These are phyloP conservation scores for Channa maculata DNA, from an alignment of 2,113 vertebrate species.

Conservation along the genomic window DNA sequence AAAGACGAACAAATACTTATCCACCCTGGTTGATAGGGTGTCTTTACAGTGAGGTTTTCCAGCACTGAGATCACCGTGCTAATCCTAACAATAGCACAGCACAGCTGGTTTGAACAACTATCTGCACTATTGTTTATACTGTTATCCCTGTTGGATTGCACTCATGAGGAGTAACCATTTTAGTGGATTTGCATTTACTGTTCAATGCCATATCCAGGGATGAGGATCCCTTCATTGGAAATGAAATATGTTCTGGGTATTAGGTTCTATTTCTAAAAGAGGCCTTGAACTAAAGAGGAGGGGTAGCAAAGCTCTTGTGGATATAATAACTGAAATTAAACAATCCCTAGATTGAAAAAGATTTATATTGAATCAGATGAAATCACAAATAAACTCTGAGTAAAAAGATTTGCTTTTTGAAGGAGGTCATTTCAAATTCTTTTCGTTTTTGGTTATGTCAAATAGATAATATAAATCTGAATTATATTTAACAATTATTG, in stretches of 20 bases:
- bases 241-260: constrained; percentile 46
- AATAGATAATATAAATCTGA: not conserved
- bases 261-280: constrained; percentile 58
- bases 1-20: constrained; percentile 61
- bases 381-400: constrained; percentile 11
- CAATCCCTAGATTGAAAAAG: constrained; percentile 41
- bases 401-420: constrained; percentile 17
- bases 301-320: constrained; percentile 46
- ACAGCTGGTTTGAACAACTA: constrained; percentile 74
- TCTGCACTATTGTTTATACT: constrained; percentile 77
- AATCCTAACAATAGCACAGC: constrained; percentile 76
- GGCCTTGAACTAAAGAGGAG: constrained; percentile 42
- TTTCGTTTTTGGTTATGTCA: not conserved
- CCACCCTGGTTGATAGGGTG: constrained; percentile 66
- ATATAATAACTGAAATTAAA: constrained; percentile 47
- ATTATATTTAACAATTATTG: not conserved
- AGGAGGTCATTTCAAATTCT: not conserved
- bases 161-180: constrained; percentile 62
- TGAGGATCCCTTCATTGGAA: constrained; percentile 46
- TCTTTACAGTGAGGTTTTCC: constrained; percentile 58
- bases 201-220: constrained; percentile 60
- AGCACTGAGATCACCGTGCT: constrained; percentile 74
- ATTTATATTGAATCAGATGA: constrained; percentile 38
- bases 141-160: constrained; percentile 64
- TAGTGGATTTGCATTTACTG: constrained; percentile 70